A percentile compares a stretch with the other conserved stretches of the same genome.
phyloP scores from a whole-genome alignment of 2,797 vertebrate species.

The Argyrosomus regius region DNA sequence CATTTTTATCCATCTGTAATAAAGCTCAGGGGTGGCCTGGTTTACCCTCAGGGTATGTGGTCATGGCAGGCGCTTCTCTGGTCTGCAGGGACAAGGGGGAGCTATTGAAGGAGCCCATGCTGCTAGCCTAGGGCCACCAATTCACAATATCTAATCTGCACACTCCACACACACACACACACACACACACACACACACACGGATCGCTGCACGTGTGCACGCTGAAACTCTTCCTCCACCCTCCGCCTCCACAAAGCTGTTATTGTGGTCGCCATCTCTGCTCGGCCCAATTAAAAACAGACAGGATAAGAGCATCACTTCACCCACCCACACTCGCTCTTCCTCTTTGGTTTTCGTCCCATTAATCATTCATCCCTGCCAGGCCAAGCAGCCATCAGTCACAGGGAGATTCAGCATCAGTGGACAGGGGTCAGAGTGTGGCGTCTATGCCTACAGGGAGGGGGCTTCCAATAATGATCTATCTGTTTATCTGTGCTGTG shows the following conservation, averaged over 20 bases:
- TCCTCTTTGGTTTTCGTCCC: slow-evolving; percentile 62
- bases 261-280: slow-evolving; percentile 74
- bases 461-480: slow-evolving; percentile 22
- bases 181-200: slow-evolving; percentile 40
- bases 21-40: slow-evolving; percentile 70
- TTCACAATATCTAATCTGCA: slow-evolving; percentile 75
- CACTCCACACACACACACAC: slow-evolving; percentile 49
- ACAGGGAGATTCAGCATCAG: slow-evolving; percentile 33
- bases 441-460: slow-evolving; percentile 17
- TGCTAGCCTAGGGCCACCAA: slow-evolving; percentile 63
- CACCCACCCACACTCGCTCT: slow-evolving; percentile 57
- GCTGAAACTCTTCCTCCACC: slow-evolving; percentile 69
- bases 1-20: slow-evolving; percentile 15
- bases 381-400: slow-evolving; percentile 66
- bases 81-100: slow-evolving; percentile 70
- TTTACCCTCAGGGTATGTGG: slow-evolving; percentile 68
- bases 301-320: slow-evolving; percentile 78
- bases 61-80: slow-evolving; percentile 65
- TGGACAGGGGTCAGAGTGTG: slow-evolving; percentile 45
- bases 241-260: slow-evolving; percentile 74
- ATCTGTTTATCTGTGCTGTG: neutral
- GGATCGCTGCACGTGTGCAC: slow-evolving; percentile 66
- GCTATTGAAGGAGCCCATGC: slow-evolving; percentile 59
- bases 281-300: slow-evolving; percentile 77
- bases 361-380: slow-evolving; percentile 76